Evolutionary conservation across 2,888 invertebrate species (phyloP), one percentile per base, ranked within the genome.

Genomic region (Uropetala carovei): DNA sequence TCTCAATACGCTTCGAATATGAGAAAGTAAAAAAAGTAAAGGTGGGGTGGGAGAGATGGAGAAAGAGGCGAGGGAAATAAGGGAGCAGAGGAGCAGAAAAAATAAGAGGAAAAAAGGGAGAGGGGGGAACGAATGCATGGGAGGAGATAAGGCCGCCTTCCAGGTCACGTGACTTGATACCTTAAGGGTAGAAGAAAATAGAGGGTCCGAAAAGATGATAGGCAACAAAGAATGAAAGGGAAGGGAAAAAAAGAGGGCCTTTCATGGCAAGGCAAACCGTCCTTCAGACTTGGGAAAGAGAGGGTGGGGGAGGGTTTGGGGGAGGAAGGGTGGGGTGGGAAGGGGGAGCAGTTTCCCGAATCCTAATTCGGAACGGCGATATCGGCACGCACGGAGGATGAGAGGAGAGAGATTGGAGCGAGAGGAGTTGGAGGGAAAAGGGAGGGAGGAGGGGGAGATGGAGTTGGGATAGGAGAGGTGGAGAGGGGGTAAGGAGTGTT

Each of bases 111-210:
- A 22, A 75, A 27, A 27, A 27, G 75, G 22, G 27, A 22, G 75
- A 75, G 11, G 68, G 75, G 27, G 68, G 68, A 22, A 68, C 18
- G 22, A 68, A 68, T n/a, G 18, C 68, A 68, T 10, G 68, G 68
- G 27, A 75, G 27, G 75, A 75, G 75, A 75, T 75, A 75, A 75
- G 75, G 27, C 68, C 18, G 43, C 43, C 43, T 43, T 5, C 16
- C 68, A 22, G 75, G 27, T 75, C 75, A 75, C 75, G 75, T 75
- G 75, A 75, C 75, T 27, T 68, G 22, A 68, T 68, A 68, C 68
- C 68, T 75, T 27, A 75, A 22, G 75, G 75, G 27, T 13, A 43
- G 43, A 75, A 75, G 75, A 75, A 75, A 75, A 75, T 75, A 75
- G 75, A 75, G 27, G 75, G 11, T 4, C 13, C 27, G n/a, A 27